Evolutionary conservation across 2,113 vertebrate species (phyloP), one percentile per base, ranked within the genome.

Genomic region (Myiagra hebetior): DNA sequence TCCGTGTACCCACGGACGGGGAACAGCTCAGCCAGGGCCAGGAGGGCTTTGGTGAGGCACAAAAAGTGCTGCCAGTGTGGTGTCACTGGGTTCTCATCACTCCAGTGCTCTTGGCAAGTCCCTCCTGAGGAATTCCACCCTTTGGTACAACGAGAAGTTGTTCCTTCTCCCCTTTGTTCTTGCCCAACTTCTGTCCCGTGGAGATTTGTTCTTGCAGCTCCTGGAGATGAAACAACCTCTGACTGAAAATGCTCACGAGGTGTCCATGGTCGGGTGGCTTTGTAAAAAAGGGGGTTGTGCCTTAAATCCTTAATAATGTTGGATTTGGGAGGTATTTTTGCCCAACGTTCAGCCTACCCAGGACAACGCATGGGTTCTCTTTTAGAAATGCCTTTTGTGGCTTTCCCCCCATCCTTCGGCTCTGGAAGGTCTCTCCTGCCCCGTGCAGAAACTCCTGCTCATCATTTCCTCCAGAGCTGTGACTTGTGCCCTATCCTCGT

Each of bases 101-200:
- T 37, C 39, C 95, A 84, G 42, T 56, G 94, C 87, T 44, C 87
- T 37, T 70, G 55, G 89, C 7, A 5, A 35, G 31, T 2, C 21
- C n/a, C 27, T 44, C 44, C 50, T 8, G 8, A 82, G 53, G 57
- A 82, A 41, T 10, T 37, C 1, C 1, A 41, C 52, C 23, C 65
- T 41, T 28, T 10, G 59, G 9, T 8, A 55, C 85, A 67, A 31
- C 0, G 19, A 13, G 44, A 68, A 70, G 59, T 47, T 88, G 82
- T 96, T 92, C 35, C 79, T 52, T 55, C 56, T 67, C n/a, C 30
- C 21, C 33, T 62, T 83, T 90, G 8, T 63, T 24, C 84, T 62
- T 39, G 49, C 52, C 65, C 50, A 31, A 2, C n/a, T 55, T 7
- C 0, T 0, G 0, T 35, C 87, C 90, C 0, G 4, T 12, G 26